These are phyloP conservation scores for Tadarida brasiliensis DNA, from an alignment of 2,797 vertebrate species.

Conservation along the genomic window DNA sequence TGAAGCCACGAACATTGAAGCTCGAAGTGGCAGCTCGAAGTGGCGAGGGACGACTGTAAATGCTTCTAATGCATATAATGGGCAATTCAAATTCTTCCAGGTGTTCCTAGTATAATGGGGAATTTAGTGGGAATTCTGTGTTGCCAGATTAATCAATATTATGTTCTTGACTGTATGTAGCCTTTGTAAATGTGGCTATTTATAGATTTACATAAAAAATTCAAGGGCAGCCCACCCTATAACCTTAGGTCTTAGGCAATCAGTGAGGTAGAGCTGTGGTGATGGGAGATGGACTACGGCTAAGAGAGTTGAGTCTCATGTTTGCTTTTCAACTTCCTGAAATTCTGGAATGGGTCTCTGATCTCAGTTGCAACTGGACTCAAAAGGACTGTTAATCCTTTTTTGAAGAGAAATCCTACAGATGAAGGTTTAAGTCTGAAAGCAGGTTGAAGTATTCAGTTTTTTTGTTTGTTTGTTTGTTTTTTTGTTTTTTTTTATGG, in stretches of 20 bases:
- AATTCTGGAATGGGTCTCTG: neutral
- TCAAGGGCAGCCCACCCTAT: neutral
- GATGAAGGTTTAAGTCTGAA: slow-evolving; percentile 51
- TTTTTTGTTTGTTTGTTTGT: too few relatives aligned
- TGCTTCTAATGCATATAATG: neutral
- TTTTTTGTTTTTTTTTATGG: neutral
- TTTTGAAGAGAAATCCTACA: slow-evolving; percentile 33
- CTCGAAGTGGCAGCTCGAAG: too few relatives aligned
- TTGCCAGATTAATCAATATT: neutral
- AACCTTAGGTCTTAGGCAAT: neutral
- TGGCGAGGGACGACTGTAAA: too few relatives aligned
- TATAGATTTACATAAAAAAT: neutral
- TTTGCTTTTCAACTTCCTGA: neutral
- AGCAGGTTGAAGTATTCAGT: neutral
- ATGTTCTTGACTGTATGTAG: slow-evolving; percentile 5
- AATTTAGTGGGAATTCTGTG: neutral
- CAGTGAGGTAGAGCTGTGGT: neutral
- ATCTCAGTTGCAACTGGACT: neutral
- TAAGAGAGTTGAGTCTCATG: neutral
- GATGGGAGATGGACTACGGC: neutral
- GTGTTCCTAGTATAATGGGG: neutral
- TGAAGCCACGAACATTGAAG: too few relatives aligned
- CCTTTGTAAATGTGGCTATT: neutral
- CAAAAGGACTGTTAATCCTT: neutral
- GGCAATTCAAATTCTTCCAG: slow-evolving; percentile 9